phyloP scores from a whole-genome alignment of 2,113 vertebrate species.

The Uria aalge region DNA sequence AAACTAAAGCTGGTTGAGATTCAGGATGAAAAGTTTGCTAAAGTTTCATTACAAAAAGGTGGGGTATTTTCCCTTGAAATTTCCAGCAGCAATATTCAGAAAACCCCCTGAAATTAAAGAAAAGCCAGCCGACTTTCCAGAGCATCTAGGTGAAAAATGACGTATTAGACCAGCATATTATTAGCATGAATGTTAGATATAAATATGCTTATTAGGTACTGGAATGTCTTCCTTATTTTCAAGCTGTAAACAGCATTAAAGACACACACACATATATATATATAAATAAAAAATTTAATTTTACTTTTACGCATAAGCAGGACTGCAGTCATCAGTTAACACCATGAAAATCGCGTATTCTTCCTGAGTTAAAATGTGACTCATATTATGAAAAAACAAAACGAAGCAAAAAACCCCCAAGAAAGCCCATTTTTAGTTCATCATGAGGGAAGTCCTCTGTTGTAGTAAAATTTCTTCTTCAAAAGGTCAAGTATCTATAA shows the following conservation, averaged over 20 bases:
- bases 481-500: neutral
- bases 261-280: accelerated
- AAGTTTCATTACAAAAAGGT: neutral
- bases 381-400: neutral
- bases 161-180: neutral
- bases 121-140: neutral
- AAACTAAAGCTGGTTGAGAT: neutral
- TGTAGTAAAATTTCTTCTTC: neutral
- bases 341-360: neutral
- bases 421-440: neutral
- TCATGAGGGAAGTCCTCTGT: neutral
- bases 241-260: neutral
- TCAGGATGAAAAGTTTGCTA: neutral
- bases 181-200: neutral
- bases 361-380: neutral
- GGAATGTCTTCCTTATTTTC: neutral
- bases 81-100: slow-evolving; percentile 2
- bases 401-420: neutral
- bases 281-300: neutral
- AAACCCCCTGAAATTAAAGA: neutral
- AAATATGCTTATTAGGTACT: neutral
- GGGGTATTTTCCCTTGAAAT: neutral
- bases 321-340: neutral
- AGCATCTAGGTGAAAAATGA: neutral
- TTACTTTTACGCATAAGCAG: neutral